Base-by-base conservation (phyloP, 2,888 invertebrate species). In the Latrodectus elegans region DNA sequence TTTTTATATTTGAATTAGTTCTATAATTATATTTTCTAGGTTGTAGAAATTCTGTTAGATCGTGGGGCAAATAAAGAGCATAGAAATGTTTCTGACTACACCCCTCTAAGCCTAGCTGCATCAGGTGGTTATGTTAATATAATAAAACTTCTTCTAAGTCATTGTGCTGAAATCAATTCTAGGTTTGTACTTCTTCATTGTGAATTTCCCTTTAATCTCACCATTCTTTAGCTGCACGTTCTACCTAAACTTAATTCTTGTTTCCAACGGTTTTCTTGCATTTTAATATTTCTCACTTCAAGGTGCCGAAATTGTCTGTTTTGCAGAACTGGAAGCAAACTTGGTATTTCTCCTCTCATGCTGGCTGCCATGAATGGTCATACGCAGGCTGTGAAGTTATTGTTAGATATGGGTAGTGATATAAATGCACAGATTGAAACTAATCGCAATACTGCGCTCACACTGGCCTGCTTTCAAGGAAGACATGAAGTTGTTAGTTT, bases 321-420 rank as follows among this genome's bases (percentile, higher is more conserved):
- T 81, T 79, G 51, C 74, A 95, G 97, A 90, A 97, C 97, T 77
- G 98, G 98, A 74, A 97, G 97, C 90, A 99, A 99, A 93, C 94
- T 99, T 84, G 99, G 99, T 90, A 99, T 99, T 91, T 99, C 99
- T 1, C 99, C 99, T 8, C 94, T 99, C 81, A 99, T 99, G 99
- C 93, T 99, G 91, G 99, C 99, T 22, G 98, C 99, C 49, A 99
- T 99, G 99, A 99, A 99, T 94, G 99, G 99, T 0, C 97, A 97
- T 92, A 95, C 96, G 10, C 96, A 97, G 88, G 99, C 99, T 70
- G 99, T 99, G 71, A 96, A 97, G 91, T 93, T 99, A 89, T 94
- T 99, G 85, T 94, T 99, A 86, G 99, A 99, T 93, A 97, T 97
- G 95, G 99, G 99, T 90, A 98, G 98, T 91, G 99, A 99, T 92